Conservation (phyloP, 2,113 vertebrate genomes). For the Fulmarus glacialis region DNA sequence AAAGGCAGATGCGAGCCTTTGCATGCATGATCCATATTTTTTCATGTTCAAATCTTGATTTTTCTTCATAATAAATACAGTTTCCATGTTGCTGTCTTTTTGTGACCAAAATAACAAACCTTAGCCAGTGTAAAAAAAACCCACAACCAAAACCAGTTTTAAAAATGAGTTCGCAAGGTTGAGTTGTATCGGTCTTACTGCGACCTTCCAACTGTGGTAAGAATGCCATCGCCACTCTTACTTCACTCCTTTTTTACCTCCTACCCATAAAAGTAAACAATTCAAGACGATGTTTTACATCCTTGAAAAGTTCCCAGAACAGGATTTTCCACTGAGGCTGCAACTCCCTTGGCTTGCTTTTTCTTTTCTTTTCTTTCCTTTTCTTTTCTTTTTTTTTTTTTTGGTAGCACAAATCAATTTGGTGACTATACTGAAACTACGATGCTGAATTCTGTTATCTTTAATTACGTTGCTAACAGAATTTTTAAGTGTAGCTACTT, state of each 20-base stretch:
- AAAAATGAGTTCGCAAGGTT: not conserved
- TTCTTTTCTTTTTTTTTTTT: not conserved
- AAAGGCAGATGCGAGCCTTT: not conserved
- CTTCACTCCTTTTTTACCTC: slow-evolving; percentile 21
- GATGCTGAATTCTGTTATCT: not conserved
- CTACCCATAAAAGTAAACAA: slow-evolving; percentile 21
- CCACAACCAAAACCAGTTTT: not conserved
- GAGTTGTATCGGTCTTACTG: not conserved
- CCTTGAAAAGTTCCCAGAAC: slow-evolving; percentile 6
- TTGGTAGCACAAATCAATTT: not conserved
- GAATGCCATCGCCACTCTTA: not conserved
- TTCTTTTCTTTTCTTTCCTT: not conserved
- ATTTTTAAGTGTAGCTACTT: not conserved
- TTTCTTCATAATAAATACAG: not conserved
- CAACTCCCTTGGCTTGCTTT: not conserved
- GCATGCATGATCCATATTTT: not conserved
- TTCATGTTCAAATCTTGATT: not conserved
- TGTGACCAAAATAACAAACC: not conserved
- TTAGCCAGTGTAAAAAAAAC: not conserved
- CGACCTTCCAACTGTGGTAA: not conserved
- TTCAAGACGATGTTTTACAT: not conserved
- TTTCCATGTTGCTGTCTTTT: not conserved
- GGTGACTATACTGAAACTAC: not conserved
- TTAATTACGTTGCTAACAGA: not conserved
- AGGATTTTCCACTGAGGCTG: slow-evolving; percentile 24